phyloP scores from a whole-genome alignment of 2,888 invertebrate species.

The Epinotia demarniana region DNA sequence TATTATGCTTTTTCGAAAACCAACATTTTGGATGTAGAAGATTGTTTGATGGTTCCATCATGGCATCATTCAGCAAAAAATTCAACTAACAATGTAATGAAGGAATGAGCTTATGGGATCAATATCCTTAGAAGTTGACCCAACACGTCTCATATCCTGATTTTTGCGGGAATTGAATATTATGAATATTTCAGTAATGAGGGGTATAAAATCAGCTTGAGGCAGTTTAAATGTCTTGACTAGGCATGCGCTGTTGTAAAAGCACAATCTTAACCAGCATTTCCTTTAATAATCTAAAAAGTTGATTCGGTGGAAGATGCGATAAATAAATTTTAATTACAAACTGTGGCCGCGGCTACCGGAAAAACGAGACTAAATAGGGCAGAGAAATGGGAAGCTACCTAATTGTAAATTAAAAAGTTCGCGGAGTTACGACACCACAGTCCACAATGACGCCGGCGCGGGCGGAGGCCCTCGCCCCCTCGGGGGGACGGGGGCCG shows the following conservation, averaged over 20 bases:
- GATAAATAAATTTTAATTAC: constrained; percentile 83
- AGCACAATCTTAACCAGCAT: constrained; percentile 42
- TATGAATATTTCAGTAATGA: not conserved
- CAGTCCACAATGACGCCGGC: constrained; percentile 83
- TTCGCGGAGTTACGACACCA: constrained; percentile 85
- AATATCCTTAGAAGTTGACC: too few species aligned
- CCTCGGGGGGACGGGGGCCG: constrained; percentile 61
- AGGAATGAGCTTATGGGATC: too few species aligned
- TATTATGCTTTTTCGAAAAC: too few species aligned
- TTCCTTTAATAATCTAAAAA: constrained; percentile 59
- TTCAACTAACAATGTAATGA: too few species aligned
- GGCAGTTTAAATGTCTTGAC: not conserved
- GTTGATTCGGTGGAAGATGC: constrained; percentile 67
- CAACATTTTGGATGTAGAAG: too few species aligned
- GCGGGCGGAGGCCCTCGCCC: constrained; percentile 57
- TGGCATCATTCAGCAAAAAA: not conserved
- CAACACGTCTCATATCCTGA: too few species aligned
- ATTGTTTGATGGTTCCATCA: too few species aligned
- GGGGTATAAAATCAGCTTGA: not conserved
- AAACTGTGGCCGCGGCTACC: constrained; percentile 73
- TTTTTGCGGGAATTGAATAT: not conserved
- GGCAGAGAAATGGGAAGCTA: constrained; percentile 85
- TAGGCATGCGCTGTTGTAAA: constrained; percentile 26
- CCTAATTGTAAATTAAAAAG: constrained; percentile 85
- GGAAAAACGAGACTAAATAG: constrained; percentile 84